Conservation (phyloP, 2,113 vertebrate species). For the Chelonoidis abingdonii region DNA sequence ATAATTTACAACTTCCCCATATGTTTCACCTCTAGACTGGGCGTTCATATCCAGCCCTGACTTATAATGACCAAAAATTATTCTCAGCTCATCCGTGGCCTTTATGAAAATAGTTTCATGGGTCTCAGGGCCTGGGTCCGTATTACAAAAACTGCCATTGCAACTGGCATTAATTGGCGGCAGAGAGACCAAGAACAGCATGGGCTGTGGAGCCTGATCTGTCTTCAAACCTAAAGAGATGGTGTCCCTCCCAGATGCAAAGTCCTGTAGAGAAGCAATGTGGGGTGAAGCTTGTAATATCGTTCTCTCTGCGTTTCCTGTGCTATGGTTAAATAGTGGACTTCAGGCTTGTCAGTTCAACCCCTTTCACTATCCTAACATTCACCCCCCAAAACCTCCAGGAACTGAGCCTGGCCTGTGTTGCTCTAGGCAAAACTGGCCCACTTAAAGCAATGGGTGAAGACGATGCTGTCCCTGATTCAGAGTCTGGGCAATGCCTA, state of each 20-base stretch:
- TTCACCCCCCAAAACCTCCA: no score
- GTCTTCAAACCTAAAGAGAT: not conserved
- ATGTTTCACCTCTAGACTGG: not conserved
- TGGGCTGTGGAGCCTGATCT: not conserved
- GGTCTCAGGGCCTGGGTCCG: not conserved
- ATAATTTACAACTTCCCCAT: not conserved
- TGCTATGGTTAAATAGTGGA: not conserved
- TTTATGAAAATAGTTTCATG: not conserved
- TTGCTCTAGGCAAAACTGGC: not conserved
- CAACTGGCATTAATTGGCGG: not conserved
- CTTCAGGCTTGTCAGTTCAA: not conserved
- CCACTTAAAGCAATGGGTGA: not conserved
- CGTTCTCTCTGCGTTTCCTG: not conserved
- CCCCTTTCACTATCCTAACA: not conserved
- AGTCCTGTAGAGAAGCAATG: not conserved
- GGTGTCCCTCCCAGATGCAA: not conserved
- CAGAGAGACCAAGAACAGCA: not conserved
- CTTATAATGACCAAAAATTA: not conserved
- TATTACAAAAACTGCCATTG: not conserved
- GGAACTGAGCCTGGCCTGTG: not conserved
- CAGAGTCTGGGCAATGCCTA: not conserved
- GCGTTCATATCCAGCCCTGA: not conserved
- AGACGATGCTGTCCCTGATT: not conserved
- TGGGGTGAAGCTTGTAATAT: not conserved
- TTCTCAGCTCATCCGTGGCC: not conserved